Evolutionary conservation across 2,113 vertebrate genomes (phyloP).

Genomic region (Amia ocellicauda): DNA sequence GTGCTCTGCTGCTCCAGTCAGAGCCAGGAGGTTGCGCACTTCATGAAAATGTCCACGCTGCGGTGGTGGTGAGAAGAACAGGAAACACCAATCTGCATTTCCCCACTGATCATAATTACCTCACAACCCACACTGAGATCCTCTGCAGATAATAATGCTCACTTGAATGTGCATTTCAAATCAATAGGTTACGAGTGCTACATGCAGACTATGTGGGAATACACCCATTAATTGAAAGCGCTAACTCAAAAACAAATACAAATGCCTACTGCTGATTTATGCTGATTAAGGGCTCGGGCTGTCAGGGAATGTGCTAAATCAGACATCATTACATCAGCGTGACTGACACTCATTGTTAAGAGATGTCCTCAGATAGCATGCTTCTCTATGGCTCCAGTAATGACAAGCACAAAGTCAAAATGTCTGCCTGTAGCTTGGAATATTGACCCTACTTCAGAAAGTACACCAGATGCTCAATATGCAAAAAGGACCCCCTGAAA

Average conservation of each 20-base stretch:
- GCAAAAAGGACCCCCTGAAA: no score
- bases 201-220: not conserved
- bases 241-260: constrained; percentile 11
- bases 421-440: no score
- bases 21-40: not conserved
- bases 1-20: not conserved
- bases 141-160: no score
- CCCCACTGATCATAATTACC: constrained; percentile 24
- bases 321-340: constrained; percentile 9
- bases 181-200: constrained; percentile 6
- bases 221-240: constrained; percentile 28
- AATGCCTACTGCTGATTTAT: constrained; percentile 13
- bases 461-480: no score
- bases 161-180: constrained; percentile 30
- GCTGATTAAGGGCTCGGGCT: constrained; percentile 3
- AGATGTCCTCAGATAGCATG: constrained; percentile 1
- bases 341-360: constrained; percentile 4
- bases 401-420: no score
- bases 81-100: constrained; percentile 8
- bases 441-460: no score
- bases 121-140: no score
- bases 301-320: constrained; percentile 1
- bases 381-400: not conserved
- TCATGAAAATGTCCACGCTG: not conserved
- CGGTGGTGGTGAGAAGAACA: constrained; percentile 19